A percentile compares a stretch with the other conserved stretches of the same genome.
phyloP scores from a whole-genome alignment of 2,113 vertebrate species.

The Mirounga angustirostris region DNA sequence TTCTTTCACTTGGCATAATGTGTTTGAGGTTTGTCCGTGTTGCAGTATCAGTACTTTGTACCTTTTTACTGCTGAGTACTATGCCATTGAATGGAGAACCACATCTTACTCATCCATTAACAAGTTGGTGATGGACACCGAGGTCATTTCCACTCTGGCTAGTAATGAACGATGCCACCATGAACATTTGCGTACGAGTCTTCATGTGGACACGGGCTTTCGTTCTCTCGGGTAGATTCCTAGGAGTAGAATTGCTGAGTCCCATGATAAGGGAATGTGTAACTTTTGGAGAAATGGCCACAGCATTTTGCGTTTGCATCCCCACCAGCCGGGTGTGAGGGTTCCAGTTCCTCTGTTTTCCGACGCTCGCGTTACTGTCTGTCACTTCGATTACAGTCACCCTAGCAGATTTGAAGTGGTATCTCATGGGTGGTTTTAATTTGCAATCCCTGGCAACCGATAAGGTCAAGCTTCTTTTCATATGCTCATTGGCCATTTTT shows the following conservation, averaged over 20 bases:
- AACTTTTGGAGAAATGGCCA: background rate
- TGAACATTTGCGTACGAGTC: background rate
- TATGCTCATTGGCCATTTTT: background rate
- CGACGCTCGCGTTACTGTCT: background rate
- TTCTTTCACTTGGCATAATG: background rate
- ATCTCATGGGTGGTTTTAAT: background rate
- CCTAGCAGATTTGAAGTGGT: background rate
- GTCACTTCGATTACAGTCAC: background rate
- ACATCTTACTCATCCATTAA: background rate
- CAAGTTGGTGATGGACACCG: background rate
- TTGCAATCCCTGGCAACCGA: background rate
- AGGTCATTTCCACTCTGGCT: background rate
- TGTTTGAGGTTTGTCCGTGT: background rate
- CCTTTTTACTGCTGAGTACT: background rate
- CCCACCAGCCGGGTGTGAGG: no score
- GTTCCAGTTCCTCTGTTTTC: background rate
- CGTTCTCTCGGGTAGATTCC: background rate
- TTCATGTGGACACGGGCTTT: background rate
- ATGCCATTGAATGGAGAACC: background rate
- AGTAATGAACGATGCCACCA: background rate
- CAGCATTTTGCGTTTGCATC: background rate
- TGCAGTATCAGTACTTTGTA: background rate
- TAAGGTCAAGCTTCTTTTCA: background rate
- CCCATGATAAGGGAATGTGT: background rate
- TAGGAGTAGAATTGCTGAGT: background rate